Percentiles rank a stretch among this genome's conserved stretches.
Evolutionary conservation across 2,888 invertebrate species (phyloP).

Genomic region (Lutraria lutraria): DNA sequence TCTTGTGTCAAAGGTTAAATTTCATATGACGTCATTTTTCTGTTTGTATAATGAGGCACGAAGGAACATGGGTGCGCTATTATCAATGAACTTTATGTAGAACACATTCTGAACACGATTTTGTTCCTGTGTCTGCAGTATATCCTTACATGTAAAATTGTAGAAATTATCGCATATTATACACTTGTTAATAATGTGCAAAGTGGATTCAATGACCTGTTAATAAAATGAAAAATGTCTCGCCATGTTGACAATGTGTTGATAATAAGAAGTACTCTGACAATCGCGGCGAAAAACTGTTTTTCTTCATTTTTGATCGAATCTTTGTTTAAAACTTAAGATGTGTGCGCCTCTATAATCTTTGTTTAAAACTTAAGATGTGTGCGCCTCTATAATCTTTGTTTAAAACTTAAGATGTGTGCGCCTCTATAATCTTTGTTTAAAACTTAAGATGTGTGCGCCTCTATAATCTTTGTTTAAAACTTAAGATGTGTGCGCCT

Average conservation of each 20-base stretch:
- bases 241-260: not conserved
- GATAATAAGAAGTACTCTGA: not conserved
- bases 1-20: constrained; percentile 43
- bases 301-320: not conserved
- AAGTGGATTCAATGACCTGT: not conserved
- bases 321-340: not conserved
- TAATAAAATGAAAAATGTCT: not conserved
- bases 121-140: not conserved
- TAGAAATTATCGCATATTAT: not conserved
- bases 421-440: too few species aligned
- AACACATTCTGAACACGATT: not conserved
- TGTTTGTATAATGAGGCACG: constrained; percentile 32
- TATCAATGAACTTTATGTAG: not conserved
- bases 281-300: not conserved
- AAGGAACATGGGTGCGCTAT: constrained; percentile 22
- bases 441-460: too few species aligned
- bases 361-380: too few species aligned
- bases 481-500: too few species aligned
- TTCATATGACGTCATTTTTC: constrained; percentile 43
- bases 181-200: not conserved
- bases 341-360: too few species aligned
- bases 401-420: too few species aligned
- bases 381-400: too few species aligned
- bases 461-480: too few species aligned
- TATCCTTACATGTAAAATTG: not conserved